Evolutionary conservation across 2,888 invertebrate genomes (phyloP), one percentile per base, ranked within the genome.

Genomic region (Cantharis flavilabris): DNA sequence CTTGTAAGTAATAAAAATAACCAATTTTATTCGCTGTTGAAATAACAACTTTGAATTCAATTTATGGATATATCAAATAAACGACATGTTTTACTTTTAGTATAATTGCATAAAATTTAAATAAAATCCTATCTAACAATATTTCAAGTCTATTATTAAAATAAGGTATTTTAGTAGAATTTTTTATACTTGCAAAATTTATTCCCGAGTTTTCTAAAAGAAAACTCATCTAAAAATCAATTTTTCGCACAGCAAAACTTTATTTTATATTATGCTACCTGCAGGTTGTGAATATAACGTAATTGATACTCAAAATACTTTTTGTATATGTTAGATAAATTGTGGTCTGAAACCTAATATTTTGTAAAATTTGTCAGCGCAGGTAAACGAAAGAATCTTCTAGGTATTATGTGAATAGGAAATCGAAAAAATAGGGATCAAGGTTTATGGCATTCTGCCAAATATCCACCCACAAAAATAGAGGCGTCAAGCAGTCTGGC

Each of bases 401-500:
- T 20, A 65, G 18, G 18, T 13, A 13, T 16, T 23, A 18, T 65
- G 20, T 65, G 23, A 13, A 23, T 65, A 65, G 18, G 65, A 65
- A 65, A 23, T 65, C 23, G 23, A 65, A 65, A 65, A 65, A 65
- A 65, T 23, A 30, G 33, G 18, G 33, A 70, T 49, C 30, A 70
- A 49, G 70, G 30, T 49, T 70, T 14, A 75, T 71, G 75, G 70
- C 71, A 71, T 65, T 33, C 75, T 30, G 75, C 75, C 75, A 75
- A 65, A 33, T 33, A 33, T 20, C 16, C 75, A 30, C 75, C 75
- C 75, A 75, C 72, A 72, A 33, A 72, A 33, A 64, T 14, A 70
- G 16, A 26, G 76, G 76, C 76, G 76, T 76, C 76, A 69, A 30
- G 72, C 76, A 18, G 76, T 76, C 76, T 76, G 63, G 69, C 62